Evolutionary conservation across 1,140 invertebrate genomes (phyloP).

Genomic region (Listronotus bonariensis): DNA sequence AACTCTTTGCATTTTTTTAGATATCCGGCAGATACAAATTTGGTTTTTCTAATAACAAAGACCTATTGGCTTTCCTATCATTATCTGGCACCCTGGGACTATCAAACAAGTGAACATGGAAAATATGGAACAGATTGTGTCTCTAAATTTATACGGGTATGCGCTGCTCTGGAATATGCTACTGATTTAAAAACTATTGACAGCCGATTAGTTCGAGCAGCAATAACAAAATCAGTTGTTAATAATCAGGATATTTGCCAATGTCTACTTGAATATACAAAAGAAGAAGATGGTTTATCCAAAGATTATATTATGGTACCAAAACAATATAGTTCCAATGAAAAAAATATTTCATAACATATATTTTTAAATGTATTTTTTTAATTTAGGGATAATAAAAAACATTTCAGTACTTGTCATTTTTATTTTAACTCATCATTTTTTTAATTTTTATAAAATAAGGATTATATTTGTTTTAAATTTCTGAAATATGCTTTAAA

Average conservation of each 20-base stretch:
- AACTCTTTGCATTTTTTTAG: conserved; percentile 55
- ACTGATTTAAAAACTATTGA: conserved; percentile 67
- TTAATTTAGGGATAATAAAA: too few relatives aligned
- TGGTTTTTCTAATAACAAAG: conserved; percentile 73
- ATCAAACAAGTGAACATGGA: conserved; percentile 77
- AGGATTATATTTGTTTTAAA: too few relatives aligned
- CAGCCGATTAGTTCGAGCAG: conserved; percentile 63
- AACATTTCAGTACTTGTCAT: too few relatives aligned
- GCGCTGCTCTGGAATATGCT: conserved; percentile 66
- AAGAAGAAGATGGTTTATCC: conserved; percentile 52
- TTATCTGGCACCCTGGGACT: conserved; percentile 76
- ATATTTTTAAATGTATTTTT: too few relatives aligned
- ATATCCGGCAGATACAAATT: conserved; percentile 70
- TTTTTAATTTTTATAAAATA: too few relatives aligned
- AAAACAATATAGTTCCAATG: conserved; percentile 23
- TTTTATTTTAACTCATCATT: too few relatives aligned
- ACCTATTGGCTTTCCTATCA: conserved; percentile 80
- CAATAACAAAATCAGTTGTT: conserved; percentile 61
- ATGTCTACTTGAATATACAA: conserved; percentile 59
- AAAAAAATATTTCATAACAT: too few relatives aligned
- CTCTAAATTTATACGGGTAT: conserved; percentile 69
- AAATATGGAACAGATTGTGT: conserved; percentile 68
- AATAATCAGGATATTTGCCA: conserved; percentile 59
- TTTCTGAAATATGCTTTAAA: too few relatives aligned
- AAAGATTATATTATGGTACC: conserved; percentile 60